These are phyloP conservation scores for Catalaphyllia jardinei DNA, from an alignment of 64 coral and sea anemone species.

Conservation along the genomic window DNA sequence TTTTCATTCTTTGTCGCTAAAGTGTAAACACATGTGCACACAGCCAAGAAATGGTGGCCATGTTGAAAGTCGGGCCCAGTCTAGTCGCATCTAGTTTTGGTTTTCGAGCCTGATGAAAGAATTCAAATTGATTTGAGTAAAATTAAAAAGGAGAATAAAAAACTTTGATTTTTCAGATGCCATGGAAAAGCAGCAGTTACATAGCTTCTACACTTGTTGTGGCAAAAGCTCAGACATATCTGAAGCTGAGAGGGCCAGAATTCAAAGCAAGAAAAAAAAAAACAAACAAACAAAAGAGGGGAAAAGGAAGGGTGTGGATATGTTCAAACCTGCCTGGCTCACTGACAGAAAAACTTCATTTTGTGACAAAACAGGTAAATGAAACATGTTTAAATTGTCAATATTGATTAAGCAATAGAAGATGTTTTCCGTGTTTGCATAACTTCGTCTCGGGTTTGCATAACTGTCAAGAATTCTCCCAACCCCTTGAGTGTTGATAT, in stretches of 20 bases:
- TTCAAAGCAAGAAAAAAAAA: constrained; percentile 40
- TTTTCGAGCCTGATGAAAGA: not conserved
- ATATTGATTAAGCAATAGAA: no score
- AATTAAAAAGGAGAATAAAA: constrained; percentile 35
- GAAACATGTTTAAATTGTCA: constrained; percentile 15
- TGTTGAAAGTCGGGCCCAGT: constrained; percentile 33
- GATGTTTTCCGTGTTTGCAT: no score
- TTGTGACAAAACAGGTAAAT: constrained; percentile 35
- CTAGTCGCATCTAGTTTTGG: constrained; percentile 20
- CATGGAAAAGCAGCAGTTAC: constrained; percentile 35
- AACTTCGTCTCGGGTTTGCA: no score
- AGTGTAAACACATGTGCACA: constrained; percentile 5
- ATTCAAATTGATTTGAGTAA: constrained; percentile 31
- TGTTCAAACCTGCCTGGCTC: constrained; percentile 21
- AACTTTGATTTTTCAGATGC: constrained; percentile 38
- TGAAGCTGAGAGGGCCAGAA: constrained; percentile 21
- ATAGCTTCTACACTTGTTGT: constrained; percentile 46
- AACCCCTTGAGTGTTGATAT: no score
- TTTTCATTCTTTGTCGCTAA: not conserved
- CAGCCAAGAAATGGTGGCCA: constrained; percentile 8
- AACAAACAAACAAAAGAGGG: constrained; percentile 19
- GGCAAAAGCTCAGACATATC: constrained; percentile 28
- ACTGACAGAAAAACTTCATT: constrained; percentile 30
- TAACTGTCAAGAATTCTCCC: no score
- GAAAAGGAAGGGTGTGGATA: constrained; percentile 13